Evolutionary conservation across 2,797 vertebrate species (phyloP).

Genomic region (Protosalanx chinensis): DNA sequence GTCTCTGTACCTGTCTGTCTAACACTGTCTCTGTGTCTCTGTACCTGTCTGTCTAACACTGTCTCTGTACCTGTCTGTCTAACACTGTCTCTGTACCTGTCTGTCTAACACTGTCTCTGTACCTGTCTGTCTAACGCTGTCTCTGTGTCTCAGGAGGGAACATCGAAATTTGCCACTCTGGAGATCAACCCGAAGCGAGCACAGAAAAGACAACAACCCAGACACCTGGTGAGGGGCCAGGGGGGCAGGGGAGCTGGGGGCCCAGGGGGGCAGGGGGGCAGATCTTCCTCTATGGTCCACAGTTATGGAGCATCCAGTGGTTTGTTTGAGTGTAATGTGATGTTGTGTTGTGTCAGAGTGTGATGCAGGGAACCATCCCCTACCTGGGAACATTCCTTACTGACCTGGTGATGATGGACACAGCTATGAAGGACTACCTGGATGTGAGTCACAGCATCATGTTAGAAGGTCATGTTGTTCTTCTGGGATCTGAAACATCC

Average conservation of each 20-base stretch:
- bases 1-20: too few relatives aligned
- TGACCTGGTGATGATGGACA: slow-evolving; percentile 87
- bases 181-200: slow-evolving; percentile 84
- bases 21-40: too few relatives aligned
- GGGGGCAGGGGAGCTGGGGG: background rate
- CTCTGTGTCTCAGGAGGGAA: slow-evolving; percentile 74
- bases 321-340: background rate
- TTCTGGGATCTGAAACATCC: background rate
- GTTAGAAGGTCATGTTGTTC: background rate
- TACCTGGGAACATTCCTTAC: slow-evolving; percentile 87
- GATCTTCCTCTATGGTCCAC: background rate
- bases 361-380: slow-evolving; percentile 86
- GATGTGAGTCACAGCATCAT: slow-evolving; percentile 71
- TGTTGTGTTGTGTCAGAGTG: slow-evolving; percentile 62
- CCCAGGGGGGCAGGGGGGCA: background rate
- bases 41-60: too few relatives aligned
- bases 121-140: background rate
- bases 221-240: slow-evolving; percentile 61
- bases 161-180: slow-evolving; percentile 86
- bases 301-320: background rate
- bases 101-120: background rate
- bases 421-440: slow-evolving; percentile 84
- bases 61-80: background rate
- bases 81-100: background rate
- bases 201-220: slow-evolving; percentile 81